These are phyloP conservation scores for Ctenicera cuprea DNA, from an alignment of 2,888 invertebrate species.

Conservation along the genomic window DNA sequence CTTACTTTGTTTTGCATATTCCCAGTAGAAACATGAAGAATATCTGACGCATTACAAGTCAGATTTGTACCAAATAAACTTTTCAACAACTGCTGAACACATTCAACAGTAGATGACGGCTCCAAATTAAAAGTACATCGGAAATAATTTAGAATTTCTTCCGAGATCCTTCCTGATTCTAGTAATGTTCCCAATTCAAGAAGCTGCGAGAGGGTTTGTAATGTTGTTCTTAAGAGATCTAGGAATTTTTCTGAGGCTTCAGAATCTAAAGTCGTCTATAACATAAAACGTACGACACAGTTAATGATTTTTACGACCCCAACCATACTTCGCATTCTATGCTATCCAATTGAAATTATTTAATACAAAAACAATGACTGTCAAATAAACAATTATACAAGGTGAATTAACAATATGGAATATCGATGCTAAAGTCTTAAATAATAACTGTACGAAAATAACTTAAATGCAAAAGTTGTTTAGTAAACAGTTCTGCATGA, in stretches of 20 bases:
- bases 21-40: conserved; percentile 12
- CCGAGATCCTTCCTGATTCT: conserved; percentile 84
- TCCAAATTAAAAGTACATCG: conserved; percentile 83
- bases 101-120: conserved; percentile 81
- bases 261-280: conserved; percentile 85
- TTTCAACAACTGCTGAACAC: conserved; percentile 86
- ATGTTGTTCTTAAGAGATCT: conserved; percentile 78
- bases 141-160: conserved; percentile 87
- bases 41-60: conserved; percentile 68
- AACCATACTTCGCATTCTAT: too few species aligned
- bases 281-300: conserved; percentile 54
- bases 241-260: conserved; percentile 85
- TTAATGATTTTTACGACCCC: too few species aligned
- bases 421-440: too few species aligned
- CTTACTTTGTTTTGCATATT: conserved; percentile 18
- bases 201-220: conserved; percentile 81
- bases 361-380: too few species aligned
- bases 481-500: too few species aligned
- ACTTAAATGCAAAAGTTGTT: too few species aligned
- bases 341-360: too few species aligned
- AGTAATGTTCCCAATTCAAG: conserved; percentile 81
- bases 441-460: too few species aligned
- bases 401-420: too few species aligned
- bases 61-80: conserved; percentile 87
- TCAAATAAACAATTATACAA: too few species aligned